A percentile compares a stretch with the other conserved stretches of the same genome.
phyloP scores from a whole-genome alignment of 2,888 invertebrate genomes.

The Zhengitettix transpicula region DNA sequence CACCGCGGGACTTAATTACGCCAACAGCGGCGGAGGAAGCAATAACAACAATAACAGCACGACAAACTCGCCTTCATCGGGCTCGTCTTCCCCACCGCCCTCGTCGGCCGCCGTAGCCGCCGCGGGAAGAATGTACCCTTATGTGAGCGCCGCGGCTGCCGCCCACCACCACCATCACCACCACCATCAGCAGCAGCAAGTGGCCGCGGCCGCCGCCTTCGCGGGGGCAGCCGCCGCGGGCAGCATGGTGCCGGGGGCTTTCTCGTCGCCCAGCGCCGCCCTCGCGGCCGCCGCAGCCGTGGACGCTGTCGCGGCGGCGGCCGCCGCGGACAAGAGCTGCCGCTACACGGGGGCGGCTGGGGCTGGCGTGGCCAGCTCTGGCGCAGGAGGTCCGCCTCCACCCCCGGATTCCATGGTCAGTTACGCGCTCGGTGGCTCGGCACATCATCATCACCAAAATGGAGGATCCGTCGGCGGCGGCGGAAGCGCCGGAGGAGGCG shows the following conservation, averaged over 20 bases:
- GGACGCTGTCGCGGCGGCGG: slow-evolving; percentile 28
- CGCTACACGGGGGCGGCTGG: slow-evolving; percentile 45
- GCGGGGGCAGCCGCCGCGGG: slow-evolving; percentile 41
- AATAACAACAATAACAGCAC: slow-evolving; percentile 49
- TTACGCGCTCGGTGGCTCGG: slow-evolving; percentile 43
- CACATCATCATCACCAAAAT: slow-evolving; percentile 43
- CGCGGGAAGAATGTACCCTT: slow-evolving; percentile 72
- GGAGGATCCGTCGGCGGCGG: slow-evolving; percentile 34
- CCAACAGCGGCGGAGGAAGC: slow-evolving; percentile 28
- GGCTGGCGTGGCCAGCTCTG: slow-evolving; percentile 47
- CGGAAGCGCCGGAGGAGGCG: slow-evolving; percentile 28
- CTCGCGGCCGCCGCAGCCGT: slow-evolving; percentile 18
- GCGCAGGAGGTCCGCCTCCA: slow-evolving; percentile 44
- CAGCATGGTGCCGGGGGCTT: slow-evolving; percentile 41
- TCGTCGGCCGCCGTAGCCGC: slow-evolving; percentile 33
- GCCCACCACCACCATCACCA: slow-evolving; percentile 34
- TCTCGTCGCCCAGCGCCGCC: slow-evolving; percentile 27
- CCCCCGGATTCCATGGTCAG: slow-evolving; percentile 58
- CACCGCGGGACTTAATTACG: slow-evolving; percentile 29
- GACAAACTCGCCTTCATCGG: slow-evolving; percentile 37
- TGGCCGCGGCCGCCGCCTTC: slow-evolving; percentile 41
- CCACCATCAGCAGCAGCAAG: slow-evolving; percentile 43
- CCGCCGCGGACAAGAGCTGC: slow-evolving; percentile 64
- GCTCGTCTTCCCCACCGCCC: slow-evolving; percentile 46
- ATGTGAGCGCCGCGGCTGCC: slow-evolving; percentile 57